Evolutionary conservation across 1,140 invertebrate species (phyloP).

Genomic region (Octopus bimaculoides): DNA sequence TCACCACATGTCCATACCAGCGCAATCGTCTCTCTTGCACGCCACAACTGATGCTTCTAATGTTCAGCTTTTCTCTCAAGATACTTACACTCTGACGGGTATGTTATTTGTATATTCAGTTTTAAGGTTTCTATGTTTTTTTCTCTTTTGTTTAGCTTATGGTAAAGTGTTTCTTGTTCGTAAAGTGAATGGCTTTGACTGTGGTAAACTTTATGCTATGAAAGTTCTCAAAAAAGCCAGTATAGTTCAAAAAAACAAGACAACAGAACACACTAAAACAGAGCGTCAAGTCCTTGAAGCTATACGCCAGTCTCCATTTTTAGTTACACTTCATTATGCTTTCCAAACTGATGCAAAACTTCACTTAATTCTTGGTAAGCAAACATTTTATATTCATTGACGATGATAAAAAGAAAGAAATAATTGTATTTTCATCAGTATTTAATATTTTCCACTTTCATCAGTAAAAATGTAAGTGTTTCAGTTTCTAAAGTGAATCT

Average conservation of each 20-base stretch:
- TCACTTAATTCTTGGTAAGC: slow-evolving; percentile 81
- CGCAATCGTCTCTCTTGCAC: too few species aligned
- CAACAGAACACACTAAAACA: slow-evolving; percentile 64
- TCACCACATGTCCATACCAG: neutral
- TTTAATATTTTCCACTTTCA: too few species aligned
- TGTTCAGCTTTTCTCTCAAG: neutral
- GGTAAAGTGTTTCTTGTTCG: slow-evolving; percentile 87
- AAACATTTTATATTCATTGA: too few species aligned
- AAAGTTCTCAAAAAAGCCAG: slow-evolving; percentile 98
- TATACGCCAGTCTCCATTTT: slow-evolving; percentile 91
- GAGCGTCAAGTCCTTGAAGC: slow-evolving; percentile 98
- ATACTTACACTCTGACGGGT: too few species aligned
- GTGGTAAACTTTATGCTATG: slow-evolving; percentile 97
- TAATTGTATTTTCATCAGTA: too few species aligned
- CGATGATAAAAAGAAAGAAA: too few species aligned
- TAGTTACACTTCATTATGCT: slow-evolving; percentile 94
- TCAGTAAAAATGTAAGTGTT: too few species aligned
- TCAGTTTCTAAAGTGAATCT: too few species aligned
- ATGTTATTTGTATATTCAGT: slow-evolving; percentile 1
- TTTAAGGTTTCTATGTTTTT: neutral
- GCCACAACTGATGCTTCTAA: neutral
- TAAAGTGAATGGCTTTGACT: slow-evolving; percentile 81
- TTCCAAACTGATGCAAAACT: slow-evolving; percentile 99
- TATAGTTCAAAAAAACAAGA: slow-evolving; percentile 56
- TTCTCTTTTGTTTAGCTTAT: slow-evolving; percentile 46